Evolutionary conservation across 2,888 invertebrate species (phyloP), one percentile per base, ranked within the genome.

Genomic region (Sceliomorpha sp.): DNA sequence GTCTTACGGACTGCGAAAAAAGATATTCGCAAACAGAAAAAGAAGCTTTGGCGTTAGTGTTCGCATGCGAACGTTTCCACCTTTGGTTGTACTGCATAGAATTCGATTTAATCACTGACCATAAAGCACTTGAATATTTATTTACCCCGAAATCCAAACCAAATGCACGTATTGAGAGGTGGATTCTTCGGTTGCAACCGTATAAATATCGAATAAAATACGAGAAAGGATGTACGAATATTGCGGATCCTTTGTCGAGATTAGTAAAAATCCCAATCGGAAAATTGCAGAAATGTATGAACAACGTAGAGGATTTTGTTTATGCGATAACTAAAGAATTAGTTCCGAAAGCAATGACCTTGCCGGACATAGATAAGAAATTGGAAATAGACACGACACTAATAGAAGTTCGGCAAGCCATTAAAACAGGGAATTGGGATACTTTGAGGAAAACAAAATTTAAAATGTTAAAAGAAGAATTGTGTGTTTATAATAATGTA

Each of bases 61-160:
- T 58, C 40, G 70, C 66, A 6, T 62, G 56, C 9, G 73, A 64
- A 79, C 39, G 31, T 26, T 89, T 89, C 68, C 76, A 86, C 40
- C 70, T 80, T 24, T 89, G 83, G 63, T 45, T 89, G 0, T 83
- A 74, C 58, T 89, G 89, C 2, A 71, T 81, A 2, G 72, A 79
- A 7, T 89, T 89, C 71, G 81, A 77, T 0, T 67, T 81, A 1
- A 47, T 72, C 3, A 77, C 70, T 0, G 74, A 80, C 14, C 75
- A 76, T 32, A 78, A 76, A 42, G 86, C 89, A 0, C 66, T 89
- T 5, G 74, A 79, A 17, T 73, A 29, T 7, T 74, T 81, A 20
- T 79, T 78, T 70, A 66, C 59, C 2, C 60, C 68, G 51, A 24
- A 5, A 9, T 72, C 75, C 0, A 55, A 70, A 48, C 71, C 76